Evolutionary conservation across 2,888 invertebrate species (phyloP), one percentile per base, ranked within the genome.

Genomic region (Leucophenga maculata): DNA sequence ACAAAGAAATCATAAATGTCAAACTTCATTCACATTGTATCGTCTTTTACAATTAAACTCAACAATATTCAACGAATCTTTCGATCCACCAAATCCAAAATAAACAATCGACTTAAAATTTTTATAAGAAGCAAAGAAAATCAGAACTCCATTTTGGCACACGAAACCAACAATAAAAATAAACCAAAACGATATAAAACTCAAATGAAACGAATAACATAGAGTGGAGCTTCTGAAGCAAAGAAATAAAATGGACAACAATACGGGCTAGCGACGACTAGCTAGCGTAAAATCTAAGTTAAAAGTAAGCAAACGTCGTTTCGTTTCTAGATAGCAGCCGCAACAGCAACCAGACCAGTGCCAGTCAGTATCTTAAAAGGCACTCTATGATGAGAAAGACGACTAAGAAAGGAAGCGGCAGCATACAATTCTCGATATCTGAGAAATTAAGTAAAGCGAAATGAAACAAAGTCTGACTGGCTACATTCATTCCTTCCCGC

Each of bases 361-460:
- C 81, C 78, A 82, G 78, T 74, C 75, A 60, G 66, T 68, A 77
- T 74, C 65, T 69, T n/a, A 72, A 74, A 74, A 69, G 70, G 66
- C 67, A 74, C 18, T n/a, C 0, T 1, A n/a, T 14, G 75, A 74
- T 75, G 72, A 75, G 75, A 73, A 39, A 9, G 71, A 39, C 22
- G 57, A 39, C 26, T 13, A 18, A 14, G 32, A 32, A 26, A 44
- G 16, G 39, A 32, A 59, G 26, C 18, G 22, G 44, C 39, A 16
- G n/a, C 57, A 55, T 57, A 46, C 65, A 70, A 71, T 52, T 67
- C 69, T 48, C 65, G 80, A 82, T 83, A 80, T 80, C 80, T 81
- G 80, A 79, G 80, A 83, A 80, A 80, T 80, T 80, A 80, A 80
- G 78, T 80, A 82, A 80, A 82, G 77, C 80, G 83, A 83, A 83